Evolutionary conservation across 2,113 vertebrate species (phyloP).

Genomic region (Hypomesus transpacificus): DNA sequence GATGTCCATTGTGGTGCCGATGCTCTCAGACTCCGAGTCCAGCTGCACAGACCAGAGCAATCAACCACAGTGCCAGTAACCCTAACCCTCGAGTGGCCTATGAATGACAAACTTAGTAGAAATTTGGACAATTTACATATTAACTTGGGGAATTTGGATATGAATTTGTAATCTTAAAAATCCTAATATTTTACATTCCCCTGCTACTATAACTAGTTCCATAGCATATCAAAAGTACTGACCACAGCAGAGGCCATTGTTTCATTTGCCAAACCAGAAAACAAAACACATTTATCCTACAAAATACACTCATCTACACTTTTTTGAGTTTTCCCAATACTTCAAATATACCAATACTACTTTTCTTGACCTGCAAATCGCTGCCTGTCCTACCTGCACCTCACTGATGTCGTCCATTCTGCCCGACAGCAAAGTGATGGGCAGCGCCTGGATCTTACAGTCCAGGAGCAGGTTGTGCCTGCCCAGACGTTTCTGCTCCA

Average conservation of each 20-base stretch:
- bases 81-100: no score
- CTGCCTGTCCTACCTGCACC: conserved; percentile 72
- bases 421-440: conserved; percentile 75
- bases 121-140: no score
- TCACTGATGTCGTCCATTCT: conserved; percentile 84
- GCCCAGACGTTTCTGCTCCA: conserved; percentile 81
- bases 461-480: conserved; percentile 85
- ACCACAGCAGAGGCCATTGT: no score
- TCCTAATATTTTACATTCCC: neutral
- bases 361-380: neutral
- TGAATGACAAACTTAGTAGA: no score
- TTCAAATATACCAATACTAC: no score
- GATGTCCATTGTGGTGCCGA: conserved; percentile 58
- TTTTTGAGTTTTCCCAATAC: no score
- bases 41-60: conserved; percentile 62
- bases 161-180: neutral
- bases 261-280: no score
- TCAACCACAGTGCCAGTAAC: neutral
- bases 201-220: no score
- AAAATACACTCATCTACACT: no score
- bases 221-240: no score
- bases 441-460: conserved; percentile 84
- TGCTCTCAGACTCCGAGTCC: conserved; percentile 74
- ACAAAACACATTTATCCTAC: no score
- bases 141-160: neutral